Conservation (phyloP, 2,113 vertebrate genomes). For the Peromyscus californicus region DNA sequence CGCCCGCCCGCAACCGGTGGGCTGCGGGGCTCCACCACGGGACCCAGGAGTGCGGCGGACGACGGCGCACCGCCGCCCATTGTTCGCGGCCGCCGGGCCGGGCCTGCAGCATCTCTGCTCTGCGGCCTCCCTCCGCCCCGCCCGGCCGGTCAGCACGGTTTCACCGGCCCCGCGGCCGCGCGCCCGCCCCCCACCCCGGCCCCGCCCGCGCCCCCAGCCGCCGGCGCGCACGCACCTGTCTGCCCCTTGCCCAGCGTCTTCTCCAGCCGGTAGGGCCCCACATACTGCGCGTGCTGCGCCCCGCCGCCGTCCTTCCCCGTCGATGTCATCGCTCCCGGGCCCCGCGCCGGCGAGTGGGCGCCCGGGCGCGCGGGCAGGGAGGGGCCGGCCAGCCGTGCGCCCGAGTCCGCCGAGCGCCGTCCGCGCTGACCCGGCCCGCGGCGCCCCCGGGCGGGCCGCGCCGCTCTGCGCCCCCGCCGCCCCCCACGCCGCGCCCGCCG, state of each 20-base stretch:
- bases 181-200: conserved; percentile 72
- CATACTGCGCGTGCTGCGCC: conserved; percentile 98
- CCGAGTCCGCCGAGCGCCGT: conserved; percentile 46
- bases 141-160: neutral
- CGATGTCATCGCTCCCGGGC: conserved; percentile 94
- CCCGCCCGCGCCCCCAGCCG: conserved; percentile 78
- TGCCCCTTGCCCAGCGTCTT: conserved; percentile 99
- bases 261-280: conserved; percentile 99
- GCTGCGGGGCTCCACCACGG: conserved; percentile 94
- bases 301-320: conserved; percentile 98
- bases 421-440: conserved; percentile 54
- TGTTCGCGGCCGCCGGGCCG: conserved; percentile 78
- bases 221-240: conserved; percentile 92
- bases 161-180: conserved; percentile 78
- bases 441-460: conserved; percentile 68
- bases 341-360: conserved; percentile 85
- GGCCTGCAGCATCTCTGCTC: conserved; percentile 24
- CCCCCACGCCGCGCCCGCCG: conserved; percentile 45
- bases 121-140: conserved; percentile 6
- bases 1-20: conserved; percentile 95
- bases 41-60: conserved; percentile 31
- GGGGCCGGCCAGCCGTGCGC: conserved; percentile 66
- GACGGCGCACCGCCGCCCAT: conserved; percentile 78
- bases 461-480: conserved; percentile 59
- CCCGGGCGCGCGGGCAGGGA: conserved; percentile 81